Conservation (phyloP, 2,888 invertebrate genomes). For the Athalia cordata region DNA sequence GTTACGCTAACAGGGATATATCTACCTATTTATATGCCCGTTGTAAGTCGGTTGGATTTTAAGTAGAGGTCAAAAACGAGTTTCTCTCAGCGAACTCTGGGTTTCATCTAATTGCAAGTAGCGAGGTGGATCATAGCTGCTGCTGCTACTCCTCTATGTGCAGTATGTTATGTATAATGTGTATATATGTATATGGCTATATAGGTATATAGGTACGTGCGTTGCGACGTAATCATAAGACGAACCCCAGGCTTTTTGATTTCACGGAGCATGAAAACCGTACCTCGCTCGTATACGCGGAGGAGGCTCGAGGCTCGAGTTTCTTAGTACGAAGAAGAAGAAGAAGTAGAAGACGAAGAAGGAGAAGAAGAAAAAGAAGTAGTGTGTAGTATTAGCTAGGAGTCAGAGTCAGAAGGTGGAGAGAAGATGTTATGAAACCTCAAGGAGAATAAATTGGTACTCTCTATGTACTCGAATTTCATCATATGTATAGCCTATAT, state of each 20-base stretch:
- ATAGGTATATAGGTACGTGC: neutral
- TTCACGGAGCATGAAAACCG: slow-evolving; percentile 29
- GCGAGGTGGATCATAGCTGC: neutral
- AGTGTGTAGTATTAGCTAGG: too few species aligned
- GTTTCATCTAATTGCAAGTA: neutral
- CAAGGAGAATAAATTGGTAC: slow-evolving; percentile 31
- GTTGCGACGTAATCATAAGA: neutral
- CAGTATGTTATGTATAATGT: neutral
- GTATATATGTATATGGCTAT: neutral
- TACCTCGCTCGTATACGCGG: neutral
- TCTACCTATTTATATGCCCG: too few species aligned
- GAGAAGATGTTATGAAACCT: slow-evolving; percentile 25
- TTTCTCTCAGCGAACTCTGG: too few species aligned
- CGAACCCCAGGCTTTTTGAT: slow-evolving; percentile 4
- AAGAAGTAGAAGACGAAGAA: neutral
- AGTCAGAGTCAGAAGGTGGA: too few species aligned
- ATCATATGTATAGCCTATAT: neutral
- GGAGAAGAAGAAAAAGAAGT: too few species aligned
- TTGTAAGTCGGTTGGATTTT: too few species aligned
- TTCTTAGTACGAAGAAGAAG: neutral
- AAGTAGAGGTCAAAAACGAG: too few species aligned
- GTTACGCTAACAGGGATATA: too few species aligned
- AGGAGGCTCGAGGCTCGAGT: neutral
- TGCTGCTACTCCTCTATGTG: neutral
- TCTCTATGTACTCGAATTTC: neutral